A percentile compares a stretch with the other conserved stretches of the same genome.
Conservation (phyloP, 2,113 vertebrate species). For the Acrocephalus kingi region DNA sequence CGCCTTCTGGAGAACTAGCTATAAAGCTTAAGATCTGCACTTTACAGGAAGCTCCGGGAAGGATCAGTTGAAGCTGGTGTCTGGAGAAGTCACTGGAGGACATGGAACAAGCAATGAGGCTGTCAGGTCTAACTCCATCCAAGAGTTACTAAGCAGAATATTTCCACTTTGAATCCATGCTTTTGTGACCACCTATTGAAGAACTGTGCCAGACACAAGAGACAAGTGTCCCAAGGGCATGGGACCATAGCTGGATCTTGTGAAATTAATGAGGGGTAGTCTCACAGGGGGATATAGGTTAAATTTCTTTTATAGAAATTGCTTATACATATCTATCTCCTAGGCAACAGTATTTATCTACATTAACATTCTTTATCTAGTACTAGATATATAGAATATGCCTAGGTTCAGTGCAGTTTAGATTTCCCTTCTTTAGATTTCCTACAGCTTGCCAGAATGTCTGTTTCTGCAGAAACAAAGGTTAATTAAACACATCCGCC, state of each 20-base stretch:
- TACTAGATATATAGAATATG: neutral
- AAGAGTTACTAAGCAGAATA: neutral
- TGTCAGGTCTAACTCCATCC: neutral
- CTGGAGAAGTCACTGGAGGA: conserved; percentile 9
- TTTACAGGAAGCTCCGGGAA: conserved; percentile 8
- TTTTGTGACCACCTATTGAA: neutral
- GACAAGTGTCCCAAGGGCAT: neutral
- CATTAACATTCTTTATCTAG: neutral
- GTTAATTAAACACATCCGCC: conserved; percentile 68
- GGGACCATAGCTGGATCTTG: neutral
- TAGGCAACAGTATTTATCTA: conserved; percentile 26
- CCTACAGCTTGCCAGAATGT: conserved; percentile 45
- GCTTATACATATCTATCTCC: neutral
- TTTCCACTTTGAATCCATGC: neutral
- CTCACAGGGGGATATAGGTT: neutral
- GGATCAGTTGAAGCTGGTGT: neutral
- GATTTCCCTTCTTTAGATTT: conserved; percentile 31
- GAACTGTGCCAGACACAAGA: neutral
- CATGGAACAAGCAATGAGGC: neutral
- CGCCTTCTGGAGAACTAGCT: neutral
- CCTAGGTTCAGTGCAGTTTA: neutral
- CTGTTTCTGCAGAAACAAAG: conserved; percentile 54
- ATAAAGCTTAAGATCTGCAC: neutral
- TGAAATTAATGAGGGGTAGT: neutral
- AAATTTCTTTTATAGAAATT: neutral